Base-by-base conservation (phyloP, 2,113 vertebrate species). In the Gallinago jamesoni region DNA sequence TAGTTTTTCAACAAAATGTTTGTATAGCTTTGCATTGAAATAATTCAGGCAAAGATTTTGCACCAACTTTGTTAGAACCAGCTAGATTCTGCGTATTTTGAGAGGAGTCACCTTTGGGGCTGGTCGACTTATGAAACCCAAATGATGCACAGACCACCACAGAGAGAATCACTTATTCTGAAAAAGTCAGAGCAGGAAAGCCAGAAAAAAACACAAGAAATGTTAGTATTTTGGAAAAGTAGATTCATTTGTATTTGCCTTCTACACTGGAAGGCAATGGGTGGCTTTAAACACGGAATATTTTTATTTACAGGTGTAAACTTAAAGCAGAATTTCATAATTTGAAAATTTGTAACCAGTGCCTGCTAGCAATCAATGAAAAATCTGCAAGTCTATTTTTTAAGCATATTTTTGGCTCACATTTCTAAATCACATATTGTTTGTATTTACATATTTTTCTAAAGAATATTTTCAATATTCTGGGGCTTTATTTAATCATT, bases 371-470 rank as follows among this genome's bases (percentile, higher is more conserved):
- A 95, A 92, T 89, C 80, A 95, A 55, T 84, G 64, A 93, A 87
- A 96, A 96, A 78, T 86, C 86, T 95, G 67, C 79, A 85, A 82
- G 94, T 94, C 75, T 96, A 62, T 83, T 91, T 97, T 97, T 96
- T 72, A 87, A 84, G 35, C 20, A 23, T 47, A 43, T 63, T 96
- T 94, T 97, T 96, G 95, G 88, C 84, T 95, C 53, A 43, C 53
- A 85, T 75, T 91, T 96, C 52, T 93, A 78, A 93, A 93, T 70
- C 73, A 84, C 96, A 97, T 95, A 93, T 94, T 97, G 94, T 96
- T 97, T 97, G 80, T 94, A 97, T 97, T 96, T 97, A 55, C 47
- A 70, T 94, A 63, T 89, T 97, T 94, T 95, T 81, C 90, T 80
- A 84, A 69, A 78, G 64, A 96, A 86, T 93, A 94, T 90, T 92